phyloP scores from a whole-genome alignment of 2,888 invertebrate species.

The Eucriotettix oculatus region DNA sequence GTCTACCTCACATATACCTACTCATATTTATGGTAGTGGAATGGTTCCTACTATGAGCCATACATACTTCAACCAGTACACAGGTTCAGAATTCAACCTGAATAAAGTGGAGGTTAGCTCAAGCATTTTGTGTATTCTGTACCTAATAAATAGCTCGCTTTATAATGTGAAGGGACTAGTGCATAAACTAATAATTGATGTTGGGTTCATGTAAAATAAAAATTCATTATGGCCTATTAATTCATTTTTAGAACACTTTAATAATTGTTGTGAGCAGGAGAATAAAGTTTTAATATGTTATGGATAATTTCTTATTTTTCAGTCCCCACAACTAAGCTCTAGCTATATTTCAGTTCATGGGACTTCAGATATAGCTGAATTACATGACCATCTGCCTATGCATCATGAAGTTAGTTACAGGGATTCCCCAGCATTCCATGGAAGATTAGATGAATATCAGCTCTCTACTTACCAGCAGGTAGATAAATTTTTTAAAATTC shows the following conservation, averaged over 20 bases:
- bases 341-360: conserved; percentile 12
- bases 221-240: too few species aligned
- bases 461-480: conserved; percentile 10
- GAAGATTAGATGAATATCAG: conserved; percentile 10
- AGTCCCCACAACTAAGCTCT: conserved; percentile 11
- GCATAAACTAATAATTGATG: too few species aligned
- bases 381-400: conserved; percentile 5
- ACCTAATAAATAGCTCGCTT: too few species aligned
- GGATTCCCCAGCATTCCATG: conserved; percentile 6
- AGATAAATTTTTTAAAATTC: not conserved
- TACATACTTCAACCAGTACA: conserved; percentile 39
- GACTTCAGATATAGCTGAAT: conserved; percentile 4
- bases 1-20: conserved; percentile 1
- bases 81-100: conserved; percentile 32
- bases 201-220: too few species aligned
- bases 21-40: conserved; percentile 15
- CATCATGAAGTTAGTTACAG: conserved; percentile 8
- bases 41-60: conserved; percentile 30
- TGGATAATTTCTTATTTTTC: not conserved
- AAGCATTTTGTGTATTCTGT: too few species aligned
- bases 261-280: too few species aligned
- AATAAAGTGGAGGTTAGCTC: conserved; percentile 26
- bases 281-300: too few species aligned
- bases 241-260: too few species aligned
- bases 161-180: too few species aligned